Conservation (phyloP, 2,113 vertebrate genomes). For the Microcebus murinus region DNA sequence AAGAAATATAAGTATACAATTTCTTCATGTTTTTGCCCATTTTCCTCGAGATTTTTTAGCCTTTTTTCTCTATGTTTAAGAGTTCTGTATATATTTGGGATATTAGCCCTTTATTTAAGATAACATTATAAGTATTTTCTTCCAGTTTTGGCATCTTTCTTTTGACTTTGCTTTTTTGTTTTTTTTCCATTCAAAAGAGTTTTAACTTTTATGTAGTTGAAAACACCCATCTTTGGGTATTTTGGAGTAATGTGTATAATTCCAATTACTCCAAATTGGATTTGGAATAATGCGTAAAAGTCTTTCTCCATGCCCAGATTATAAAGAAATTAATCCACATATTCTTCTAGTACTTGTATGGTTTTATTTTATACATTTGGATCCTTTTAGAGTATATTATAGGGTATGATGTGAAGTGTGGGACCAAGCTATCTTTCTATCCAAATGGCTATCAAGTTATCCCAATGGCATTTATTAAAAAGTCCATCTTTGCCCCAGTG, state of each 20-base stretch:
- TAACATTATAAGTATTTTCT: background rate
- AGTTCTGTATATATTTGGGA: background rate
- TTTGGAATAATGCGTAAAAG: background rate
- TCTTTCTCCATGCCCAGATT: background rate
- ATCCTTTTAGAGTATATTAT: background rate
- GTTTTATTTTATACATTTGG: background rate
- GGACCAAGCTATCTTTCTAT: slow-evolving; percentile 7
- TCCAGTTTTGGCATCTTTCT: background rate
- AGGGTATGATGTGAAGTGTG: background rate
- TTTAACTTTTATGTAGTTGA: slow-evolving; percentile 41
- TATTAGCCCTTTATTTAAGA: background rate
- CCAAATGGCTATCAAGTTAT: background rate
- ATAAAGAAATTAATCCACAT: background rate
- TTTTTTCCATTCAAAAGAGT: background rate
- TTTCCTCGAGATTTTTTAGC: slow-evolving; percentile 23
- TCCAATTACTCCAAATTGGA: background rate
- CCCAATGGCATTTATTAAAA: background rate
- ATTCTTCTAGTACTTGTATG: background rate
- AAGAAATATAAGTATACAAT: background rate
- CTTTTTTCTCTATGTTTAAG: background rate
- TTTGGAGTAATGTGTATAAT: too few relatives aligned
- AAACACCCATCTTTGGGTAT: background rate
- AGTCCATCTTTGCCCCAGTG: background rate
- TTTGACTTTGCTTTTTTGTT: background rate
- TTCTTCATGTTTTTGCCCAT: background rate